Base-by-base conservation (phyloP, 1,140 invertebrate genomes). In the Copidosoma floridanum region DNA sequence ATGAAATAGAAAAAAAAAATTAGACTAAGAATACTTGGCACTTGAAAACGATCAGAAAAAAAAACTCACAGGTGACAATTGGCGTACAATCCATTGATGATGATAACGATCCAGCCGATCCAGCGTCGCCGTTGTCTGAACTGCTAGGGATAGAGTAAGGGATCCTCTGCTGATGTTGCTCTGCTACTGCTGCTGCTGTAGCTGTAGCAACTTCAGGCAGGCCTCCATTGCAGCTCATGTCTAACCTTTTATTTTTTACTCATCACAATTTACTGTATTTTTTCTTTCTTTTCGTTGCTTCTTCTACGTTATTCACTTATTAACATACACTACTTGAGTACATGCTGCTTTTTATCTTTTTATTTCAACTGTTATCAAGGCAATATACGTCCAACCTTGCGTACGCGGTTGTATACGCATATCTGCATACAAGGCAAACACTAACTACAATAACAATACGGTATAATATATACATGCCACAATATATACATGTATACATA, bases 31-130 rank as follows among this genome's bases (percentile, higher is more conserved):
- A 71, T 67, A 44, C 6, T 74, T 10, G 41, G 6, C n/a, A 6
- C 8, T 6, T 21, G 41, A 18, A 21, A 14, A 10, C 2, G n/a
- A 75, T 70, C 68, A 68, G 69, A 71, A 72, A 70, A 56, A 54
- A 40, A 24, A 63, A 73, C 76, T 76, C 66, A 80, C 81, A 81
- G 43, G 80, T 82, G 48, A 82, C 71, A 52, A 81, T 75, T 40
- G 81, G 72, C 60, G 72, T 79, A 63, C 69, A 73, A 40, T 80
- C 78, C 75, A 75, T 77, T 56, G 68, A 66, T n/a, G n/a, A n/a
- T n/a, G n/a, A n/a, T n/a, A n/a, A n/a, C n/a, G n/a, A n/a, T n/a
- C n/a, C n/a, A n/a, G n/a, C n/a, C 54, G 3, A 57, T 62, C 65
- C 67, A 58, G 64, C 58, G 63, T 69, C 71, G 63, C 63, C 63